Evolutionary conservation across 1,140 invertebrate species (phyloP), one percentile per base, ranked within the genome.

Genomic region (Caenorhabditis brenneri): DNA sequence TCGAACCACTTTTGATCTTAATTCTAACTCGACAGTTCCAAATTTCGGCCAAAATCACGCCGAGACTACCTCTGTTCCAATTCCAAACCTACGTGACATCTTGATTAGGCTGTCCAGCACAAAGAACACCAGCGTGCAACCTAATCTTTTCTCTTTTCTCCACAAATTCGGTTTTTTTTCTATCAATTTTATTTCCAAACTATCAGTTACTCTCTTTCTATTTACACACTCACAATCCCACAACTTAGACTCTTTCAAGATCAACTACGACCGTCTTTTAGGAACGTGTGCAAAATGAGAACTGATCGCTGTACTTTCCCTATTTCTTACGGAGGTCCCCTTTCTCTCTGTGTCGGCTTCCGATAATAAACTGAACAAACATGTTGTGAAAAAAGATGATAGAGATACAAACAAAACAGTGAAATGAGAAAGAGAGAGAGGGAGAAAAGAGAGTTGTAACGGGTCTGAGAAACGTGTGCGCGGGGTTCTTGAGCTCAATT

Each of bases 311-410:
- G 65, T 74, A 74, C 65, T 74, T 74, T 74, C 36, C 16, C 36
- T 74, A 16, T 42, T 27, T 19, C 31, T 65, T 65, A 65, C 65
- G 36, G 65, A 65, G 58, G 31, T 31, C 65, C 65, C 10, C 10
- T 29, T 27, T 55, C 24, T 29, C 49, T 27, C 24, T 2, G 29
- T 42, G 29, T 22, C 31, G 12, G 58, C 65, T 74, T 74, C 65
- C 65, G 65, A 74, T 74, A 46, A 42, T 74, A 51, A 53, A 80
- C 79, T 80, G 79, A 80, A 55, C 51, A 80, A 80, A 80, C 79
- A 55, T 53, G 51, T 80, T 55, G 79, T 53, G 46, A 53, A 39
- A 29, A n/a, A 31, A 16, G 51, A 39, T 27, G 31, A 9, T 15
- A 51, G 36, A 53, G 12, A 49, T 27, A 79, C 42, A 78, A 4